Evolutionary conservation across 1,140 invertebrate species (phyloP).

Genomic region (Drosophila teissieri): DNA sequence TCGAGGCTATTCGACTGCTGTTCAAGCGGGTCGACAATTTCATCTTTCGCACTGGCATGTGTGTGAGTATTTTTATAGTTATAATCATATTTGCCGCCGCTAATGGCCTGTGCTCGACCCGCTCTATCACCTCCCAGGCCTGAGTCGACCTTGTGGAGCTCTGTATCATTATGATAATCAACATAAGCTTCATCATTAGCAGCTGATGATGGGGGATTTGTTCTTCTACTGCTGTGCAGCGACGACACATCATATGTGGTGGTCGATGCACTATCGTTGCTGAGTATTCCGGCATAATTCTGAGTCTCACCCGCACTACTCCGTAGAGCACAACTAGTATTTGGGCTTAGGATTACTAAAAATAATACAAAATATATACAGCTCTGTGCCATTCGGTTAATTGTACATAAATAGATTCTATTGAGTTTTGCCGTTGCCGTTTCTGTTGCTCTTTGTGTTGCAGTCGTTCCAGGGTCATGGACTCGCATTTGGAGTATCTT

Average conservation of each 20-base stretch:
- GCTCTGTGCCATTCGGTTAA: slow-evolving; percentile 74
- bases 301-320: slow-evolving; percentile 39
- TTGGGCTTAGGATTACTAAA: slow-evolving; percentile 70
- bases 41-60: slow-evolving; percentile 33
- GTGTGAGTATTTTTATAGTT: slow-evolving; percentile 40
- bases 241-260: neutral
- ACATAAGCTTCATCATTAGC: neutral
- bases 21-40: slow-evolving; percentile 5
- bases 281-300: slow-evolving; percentile 50
- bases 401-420: slow-evolving; percentile 73
- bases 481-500: slow-evolving; percentile 19
- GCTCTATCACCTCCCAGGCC: slow-evolving; percentile 5
- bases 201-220: slow-evolving; percentile 8
- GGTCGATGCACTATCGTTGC: slow-evolving; percentile 12
- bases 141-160: slow-evolving; percentile 2
- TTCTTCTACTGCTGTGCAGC: slow-evolving; percentile 5
- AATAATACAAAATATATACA: slow-evolving; percentile 82
- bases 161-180: neutral
- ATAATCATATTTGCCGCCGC: slow-evolving; percentile 7
- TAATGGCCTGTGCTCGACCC: slow-evolving; percentile 31
- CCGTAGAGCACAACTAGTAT: slow-evolving; percentile 61
- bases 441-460: slow-evolving; percentile 5
- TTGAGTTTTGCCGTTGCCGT: slow-evolving; percentile 50
- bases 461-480: neutral
- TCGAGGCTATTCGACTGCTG: slow-evolving; percentile 16